phyloP scores from a whole-genome alignment of 2,797 vertebrate genomes.

The Enteromius afrohamiltoni region DNA sequence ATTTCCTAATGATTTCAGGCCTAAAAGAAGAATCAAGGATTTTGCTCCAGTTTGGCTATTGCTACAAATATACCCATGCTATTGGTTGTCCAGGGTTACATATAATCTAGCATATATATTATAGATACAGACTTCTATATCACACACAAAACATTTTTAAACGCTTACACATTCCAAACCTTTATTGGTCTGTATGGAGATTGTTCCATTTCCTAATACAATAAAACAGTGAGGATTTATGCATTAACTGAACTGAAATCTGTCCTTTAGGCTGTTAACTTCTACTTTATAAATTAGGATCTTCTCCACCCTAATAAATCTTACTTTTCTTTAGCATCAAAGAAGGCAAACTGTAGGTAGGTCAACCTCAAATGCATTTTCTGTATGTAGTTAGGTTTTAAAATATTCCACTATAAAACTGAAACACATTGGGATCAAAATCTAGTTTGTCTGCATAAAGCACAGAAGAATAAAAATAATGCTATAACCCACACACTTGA shows the following conservation, averaged over 20 bases:
- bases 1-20: too few relatives aligned
- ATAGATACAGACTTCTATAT: neutral
- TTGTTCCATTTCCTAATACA: neutral
- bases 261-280: neutral
- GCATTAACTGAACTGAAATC: neutral
- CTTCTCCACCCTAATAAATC: slow-evolving; percentile 9
- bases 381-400: neutral
- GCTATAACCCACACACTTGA: neutral
- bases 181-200: neutral
- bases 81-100: neutral
- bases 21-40: too few relatives aligned
- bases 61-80: too few relatives aligned
- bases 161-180: neutral
- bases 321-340: neutral
- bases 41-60: too few relatives aligned
- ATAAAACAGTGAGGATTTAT: neutral
- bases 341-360: neutral
- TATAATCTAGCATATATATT: neutral
- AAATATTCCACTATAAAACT: neutral
- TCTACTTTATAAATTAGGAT: neutral
- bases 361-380: slow-evolving; percentile 2
- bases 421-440: neutral
- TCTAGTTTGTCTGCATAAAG: neutral
- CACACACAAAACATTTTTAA: neutral
- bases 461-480: neutral